phyloP scores from a whole-genome alignment of 2,888 invertebrate genomes.

The Cheilosia vernalis region DNA sequence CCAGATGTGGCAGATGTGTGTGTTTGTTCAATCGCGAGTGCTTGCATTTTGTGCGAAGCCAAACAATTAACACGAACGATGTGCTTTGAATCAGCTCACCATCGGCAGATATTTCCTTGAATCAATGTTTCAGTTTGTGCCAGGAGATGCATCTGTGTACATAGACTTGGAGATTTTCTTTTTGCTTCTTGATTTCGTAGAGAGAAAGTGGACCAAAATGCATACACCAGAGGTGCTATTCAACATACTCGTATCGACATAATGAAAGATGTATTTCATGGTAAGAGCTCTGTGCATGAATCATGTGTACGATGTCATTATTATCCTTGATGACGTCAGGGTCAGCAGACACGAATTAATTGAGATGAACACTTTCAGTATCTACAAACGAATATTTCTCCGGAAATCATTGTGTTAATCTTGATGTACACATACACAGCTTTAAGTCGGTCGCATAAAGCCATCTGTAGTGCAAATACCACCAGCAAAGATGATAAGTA shows the following conservation, averaged over 20 bases:
- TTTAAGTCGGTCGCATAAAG: background rate
- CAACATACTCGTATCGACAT: slow-evolving; percentile 25
- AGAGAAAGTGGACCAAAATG: slow-evolving; percentile 40
- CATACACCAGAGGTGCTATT: background rate
- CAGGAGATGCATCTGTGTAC: slow-evolving; percentile 13
- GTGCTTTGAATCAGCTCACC: background rate
- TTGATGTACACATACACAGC: background rate
- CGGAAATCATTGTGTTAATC: background rate
- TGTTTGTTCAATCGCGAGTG: slow-evolving; percentile 60
- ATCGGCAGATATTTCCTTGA: slow-evolving; percentile 8
- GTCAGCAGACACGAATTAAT: slow-evolving; percentile 24
- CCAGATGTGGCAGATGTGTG: background rate
- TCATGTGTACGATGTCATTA: background rate
- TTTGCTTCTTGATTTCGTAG: background rate
- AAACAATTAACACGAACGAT: slow-evolving; percentile 57
- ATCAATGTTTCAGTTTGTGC: slow-evolving; percentile 19
- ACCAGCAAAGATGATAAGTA: background rate
- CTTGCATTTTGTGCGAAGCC: slow-evolving; percentile 38
- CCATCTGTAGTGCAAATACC: background rate
- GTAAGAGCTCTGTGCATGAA: slow-evolving; percentile 49
- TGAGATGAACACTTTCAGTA: slow-evolving; percentile 3
- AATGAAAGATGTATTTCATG: slow-evolving; percentile 54
- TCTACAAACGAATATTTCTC: background rate
- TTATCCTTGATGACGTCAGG: slow-evolving; percentile 37
- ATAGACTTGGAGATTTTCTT: background rate